Evolutionary conservation across 2,888 invertebrate genomes (phyloP).

Genomic region (Drosophila formosana): DNA sequence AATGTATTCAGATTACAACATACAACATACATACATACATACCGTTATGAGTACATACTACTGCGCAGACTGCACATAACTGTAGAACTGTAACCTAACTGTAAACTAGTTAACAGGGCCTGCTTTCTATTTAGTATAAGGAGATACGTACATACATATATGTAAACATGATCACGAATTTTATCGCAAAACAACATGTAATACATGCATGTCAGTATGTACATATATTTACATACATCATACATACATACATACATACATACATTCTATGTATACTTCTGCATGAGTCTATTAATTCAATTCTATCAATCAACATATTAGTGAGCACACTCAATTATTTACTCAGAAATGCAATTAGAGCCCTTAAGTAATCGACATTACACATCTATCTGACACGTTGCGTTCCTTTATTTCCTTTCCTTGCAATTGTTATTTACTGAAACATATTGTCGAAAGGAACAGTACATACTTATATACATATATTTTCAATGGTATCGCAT

Average conservation of each 20-base stretch:
- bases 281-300: constrained; percentile 14
- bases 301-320: constrained; percentile 10
- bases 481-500: constrained; percentile 5
- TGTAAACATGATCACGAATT: constrained; percentile 30
- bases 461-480: neutral
- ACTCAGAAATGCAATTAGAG: neutral
- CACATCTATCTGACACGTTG: neutral
- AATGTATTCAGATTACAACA: constrained; percentile 28
- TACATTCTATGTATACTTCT: neutral
- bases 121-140: constrained; percentile 35
- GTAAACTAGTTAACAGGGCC: constrained; percentile 38
- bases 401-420: constrained; percentile 1
- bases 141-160: constrained; percentile 5
- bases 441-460: neutral
- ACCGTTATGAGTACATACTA: constrained; percentile 15
- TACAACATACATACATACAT: constrained; percentile 25
- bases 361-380: neutral
- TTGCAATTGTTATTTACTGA: neutral
- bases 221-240: neutral
- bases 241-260: neutral
- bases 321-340: constrained; percentile 7
- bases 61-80: constrained; percentile 43
- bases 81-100: constrained; percentile 30
- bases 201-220: neutral
- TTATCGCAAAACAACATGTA: constrained; percentile 23